phyloP scores from a whole-genome alignment of 2,797 vertebrate genomes.

The Parauchenoglanis ngamensis region DNA sequence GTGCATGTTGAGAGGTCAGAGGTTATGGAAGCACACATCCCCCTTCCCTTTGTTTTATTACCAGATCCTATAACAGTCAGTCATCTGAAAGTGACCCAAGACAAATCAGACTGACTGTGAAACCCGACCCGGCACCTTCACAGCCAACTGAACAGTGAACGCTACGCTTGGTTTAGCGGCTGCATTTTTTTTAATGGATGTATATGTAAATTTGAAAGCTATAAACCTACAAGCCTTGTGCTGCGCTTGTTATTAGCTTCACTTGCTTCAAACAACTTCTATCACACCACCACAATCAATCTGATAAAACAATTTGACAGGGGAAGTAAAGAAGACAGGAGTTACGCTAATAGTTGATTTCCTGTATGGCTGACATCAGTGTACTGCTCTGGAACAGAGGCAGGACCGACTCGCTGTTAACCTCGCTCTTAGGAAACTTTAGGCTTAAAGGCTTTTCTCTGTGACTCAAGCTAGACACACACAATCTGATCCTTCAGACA shows the following conservation, averaged over 20 bases:
- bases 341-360: conserved; percentile 30
- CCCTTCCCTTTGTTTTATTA: conserved; percentile 53
- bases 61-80: conserved; percentile 49
- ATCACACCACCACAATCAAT: background rate
- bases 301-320: background rate
- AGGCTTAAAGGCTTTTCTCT: conserved; percentile 35
- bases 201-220: background rate
- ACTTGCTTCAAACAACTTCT: background rate
- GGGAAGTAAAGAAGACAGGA: background rate
- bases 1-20: conserved; percentile 59
- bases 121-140: conserved; percentile 34
- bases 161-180: background rate
- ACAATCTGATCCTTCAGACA: conserved; percentile 60
- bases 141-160: conserved; percentile 10
- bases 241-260: background rate
- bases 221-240: background rate
- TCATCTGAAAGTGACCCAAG: conserved; percentile 32
- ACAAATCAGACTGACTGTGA: conserved; percentile 19
- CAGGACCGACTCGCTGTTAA: conserved; percentile 10
- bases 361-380: conserved; percentile 29
- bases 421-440: conserved; percentile 25
- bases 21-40: conserved; percentile 64
- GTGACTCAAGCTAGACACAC: conserved; percentile 48
- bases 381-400: conserved; percentile 18
- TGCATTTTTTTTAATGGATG: background rate